Percentiles rank a stretch among this genome's conserved stretches.
Conservation (phyloP, 2,797 vertebrate genomes). For the Halcyon smyrnensis region DNA sequence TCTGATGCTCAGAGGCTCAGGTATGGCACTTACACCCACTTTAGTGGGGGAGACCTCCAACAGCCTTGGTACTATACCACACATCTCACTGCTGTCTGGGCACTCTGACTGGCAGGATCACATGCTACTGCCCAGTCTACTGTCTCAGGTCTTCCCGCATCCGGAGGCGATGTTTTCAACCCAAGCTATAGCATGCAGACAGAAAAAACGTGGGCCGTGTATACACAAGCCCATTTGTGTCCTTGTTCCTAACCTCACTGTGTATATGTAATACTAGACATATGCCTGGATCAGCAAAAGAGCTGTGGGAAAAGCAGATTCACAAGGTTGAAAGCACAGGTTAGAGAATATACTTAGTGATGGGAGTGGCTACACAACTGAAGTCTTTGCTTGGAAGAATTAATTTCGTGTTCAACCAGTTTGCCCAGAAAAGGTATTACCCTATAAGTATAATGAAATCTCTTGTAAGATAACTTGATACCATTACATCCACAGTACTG, state of each 20-base stretch:
- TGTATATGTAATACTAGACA: constrained; percentile 1
- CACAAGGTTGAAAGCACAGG: constrained; percentile 11
- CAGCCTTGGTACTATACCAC: fast-evolving
- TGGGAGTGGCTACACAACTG: constrained; percentile 46
- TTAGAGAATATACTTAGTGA: not conserved
- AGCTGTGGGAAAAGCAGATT: constrained; percentile 59
- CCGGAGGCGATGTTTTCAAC: not conserved
- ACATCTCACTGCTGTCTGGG: not conserved
- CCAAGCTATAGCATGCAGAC: not conserved
- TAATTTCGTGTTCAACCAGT: constrained; percentile 65
- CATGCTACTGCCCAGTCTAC: not conserved
- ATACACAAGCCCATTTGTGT: not conserved
- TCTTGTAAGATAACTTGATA: constrained; percentile 50
- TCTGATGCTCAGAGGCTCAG: not conserved
- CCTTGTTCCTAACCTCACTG: not conserved
- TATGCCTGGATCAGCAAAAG: constrained; percentile 48
- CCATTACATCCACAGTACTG: constrained; percentile 5
- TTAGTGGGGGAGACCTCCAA: not conserved
- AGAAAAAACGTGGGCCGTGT: not conserved
- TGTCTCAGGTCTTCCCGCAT: not conserved
- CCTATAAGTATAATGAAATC: constrained; percentile 9
- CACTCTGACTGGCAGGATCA: not conserved
- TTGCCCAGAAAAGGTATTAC: constrained; percentile 62
- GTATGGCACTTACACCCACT: not conserved
- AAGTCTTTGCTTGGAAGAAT: constrained; percentile 39